A percentile compares a stretch with the other conserved stretches of the same genome.
Evolutionary conservation across 2,888 invertebrate genomes (phyloP).

Genomic region (Lamellibrachia satsuma): DNA sequence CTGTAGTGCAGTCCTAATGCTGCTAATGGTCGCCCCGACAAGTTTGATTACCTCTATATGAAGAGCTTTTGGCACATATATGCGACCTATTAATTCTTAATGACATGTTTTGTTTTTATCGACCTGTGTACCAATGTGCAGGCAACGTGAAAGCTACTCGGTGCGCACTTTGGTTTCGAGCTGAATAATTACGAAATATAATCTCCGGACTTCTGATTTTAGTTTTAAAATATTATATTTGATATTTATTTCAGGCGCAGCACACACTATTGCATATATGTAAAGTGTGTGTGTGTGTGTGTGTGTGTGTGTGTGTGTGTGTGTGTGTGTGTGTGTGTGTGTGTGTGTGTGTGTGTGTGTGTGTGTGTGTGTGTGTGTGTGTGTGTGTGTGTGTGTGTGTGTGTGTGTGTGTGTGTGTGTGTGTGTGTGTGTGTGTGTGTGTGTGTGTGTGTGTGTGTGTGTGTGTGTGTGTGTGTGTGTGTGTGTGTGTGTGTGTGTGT

Average conservation of each 20-base stretch:
- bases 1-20: neutral
- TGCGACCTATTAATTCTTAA: neutral
- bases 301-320: no score
- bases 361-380: no score
- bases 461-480: no score
- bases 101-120: neutral
- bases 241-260: neutral
- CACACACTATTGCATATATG: neutral
- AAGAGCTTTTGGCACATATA: slow-evolving; percentile 17
- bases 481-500: no score
- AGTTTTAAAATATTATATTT: neutral
- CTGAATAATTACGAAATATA: neutral
- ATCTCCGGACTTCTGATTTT: neutral
- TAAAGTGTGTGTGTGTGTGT: no score
- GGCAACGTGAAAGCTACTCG: neutral
- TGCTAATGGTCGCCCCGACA: neutral
- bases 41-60: slow-evolving; percentile 4
- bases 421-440: neutral
- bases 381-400: no score
- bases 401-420: no score
- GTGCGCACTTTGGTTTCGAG: neutral
- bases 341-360: no score
- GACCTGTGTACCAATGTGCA: neutral
- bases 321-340: no score
- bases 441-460: neutral